phyloP scores from a whole-genome alignment of 2,113 vertebrate species.

The Psittacula cyanocephala region DNA sequence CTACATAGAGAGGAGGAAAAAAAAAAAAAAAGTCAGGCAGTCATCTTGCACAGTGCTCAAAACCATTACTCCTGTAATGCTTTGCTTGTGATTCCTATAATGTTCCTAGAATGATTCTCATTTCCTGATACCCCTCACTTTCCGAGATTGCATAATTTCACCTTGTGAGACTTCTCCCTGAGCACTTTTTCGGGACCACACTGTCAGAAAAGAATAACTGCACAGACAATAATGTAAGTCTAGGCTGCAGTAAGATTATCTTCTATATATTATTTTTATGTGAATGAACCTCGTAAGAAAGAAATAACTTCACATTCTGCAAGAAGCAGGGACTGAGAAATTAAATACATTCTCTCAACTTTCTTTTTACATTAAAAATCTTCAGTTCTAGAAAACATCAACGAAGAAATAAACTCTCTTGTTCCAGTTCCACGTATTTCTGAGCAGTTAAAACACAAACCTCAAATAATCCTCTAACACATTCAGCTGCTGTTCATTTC shows the following conservation, averaged over 20 bases:
- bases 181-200: not conserved
- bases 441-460: not conserved
- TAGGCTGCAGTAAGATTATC: not conserved
- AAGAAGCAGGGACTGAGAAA: not conserved
- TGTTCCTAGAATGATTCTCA: not conserved
- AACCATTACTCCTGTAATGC: not conserved
- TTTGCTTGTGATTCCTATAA: not conserved
- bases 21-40: not conserved
- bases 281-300: not conserved
- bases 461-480: not conserved
- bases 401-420: not conserved
- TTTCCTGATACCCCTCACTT: not conserved
- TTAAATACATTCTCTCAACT: not conserved
- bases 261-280: not conserved
- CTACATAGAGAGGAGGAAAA: not conserved
- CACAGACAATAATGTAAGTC: not conserved
- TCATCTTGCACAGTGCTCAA: not conserved
- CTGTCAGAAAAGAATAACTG: not conserved
- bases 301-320: not conserved
- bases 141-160: not conserved
- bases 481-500: not conserved
- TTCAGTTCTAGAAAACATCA: not conserved
- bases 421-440: not conserved
- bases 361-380: not conserved
- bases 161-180: not conserved